Base-by-base conservation (phyloP, 2,113 vertebrate species). In the Acrocephalus arundinaceus region DNA sequence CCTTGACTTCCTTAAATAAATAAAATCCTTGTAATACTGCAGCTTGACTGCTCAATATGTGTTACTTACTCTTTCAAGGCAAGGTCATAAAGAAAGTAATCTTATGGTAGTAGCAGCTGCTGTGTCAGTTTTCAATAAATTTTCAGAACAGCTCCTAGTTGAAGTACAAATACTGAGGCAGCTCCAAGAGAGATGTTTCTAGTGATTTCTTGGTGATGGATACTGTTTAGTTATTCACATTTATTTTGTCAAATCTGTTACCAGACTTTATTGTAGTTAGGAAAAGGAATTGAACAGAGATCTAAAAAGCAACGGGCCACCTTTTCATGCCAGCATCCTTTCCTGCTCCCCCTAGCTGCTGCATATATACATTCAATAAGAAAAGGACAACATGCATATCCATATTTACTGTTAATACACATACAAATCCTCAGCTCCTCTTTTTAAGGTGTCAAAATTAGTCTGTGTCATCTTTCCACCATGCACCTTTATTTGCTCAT, bases 11-110 rank as follows among this genome's bases (percentile, higher is more conserved):
- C 1, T 37, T 87, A 89, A 75, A 87, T 63, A 89, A 86, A 88
- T 86, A 84, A 87, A 91, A 74, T 93, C 45, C 33, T 52, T 68
- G 19, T 58, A 91, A 73, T 87, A 58, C 48, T 89, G 43, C 82
- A 90, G 82, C 59, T 85, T 94, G 72, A 96, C 78, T 93, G 74
- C 93, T 96, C 85, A 88, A 8, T 96, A 83, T 93, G 59, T 68
- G 78, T 79, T 74, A 94, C 78, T 80, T 93, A 73, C 75, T 83
- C 63, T 80, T 95, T 94, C 78, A 85, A 93, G 75, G 75, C 61
- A 91, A 90, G 89, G 91, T 95, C 90, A 95, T 67, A 85, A 91
- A 82, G 55, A 90, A 94, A 89, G 35, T 85, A 89, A 77, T 83
- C 49, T 89, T 93, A 67, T 93, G 52, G 49, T 70, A 94, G 86